Evolutionary conservation across 2,797 vertebrate genomes (phyloP).

Genomic region (Oryzias sinensis): DNA sequence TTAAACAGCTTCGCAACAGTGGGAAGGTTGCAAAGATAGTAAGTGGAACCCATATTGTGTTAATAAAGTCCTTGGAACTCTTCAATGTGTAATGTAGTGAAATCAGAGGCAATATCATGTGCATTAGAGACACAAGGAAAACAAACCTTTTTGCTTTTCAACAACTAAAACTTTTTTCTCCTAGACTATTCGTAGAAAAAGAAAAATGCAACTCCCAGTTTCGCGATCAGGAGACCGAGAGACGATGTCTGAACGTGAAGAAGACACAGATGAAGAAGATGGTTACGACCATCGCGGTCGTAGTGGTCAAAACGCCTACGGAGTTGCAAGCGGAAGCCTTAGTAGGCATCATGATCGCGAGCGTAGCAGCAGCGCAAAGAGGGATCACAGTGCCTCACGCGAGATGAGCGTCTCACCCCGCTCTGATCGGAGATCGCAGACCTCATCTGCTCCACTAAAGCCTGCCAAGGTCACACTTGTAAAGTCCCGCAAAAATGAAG

Average conservation of each 20-base stretch:
- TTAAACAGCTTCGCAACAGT: slow-evolving; percentile 96
- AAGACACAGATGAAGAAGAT: slow-evolving; percentile 93
- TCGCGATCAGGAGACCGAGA: slow-evolving; percentile 87
- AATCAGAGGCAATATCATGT: not conserved
- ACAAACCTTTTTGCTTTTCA: not conserved
- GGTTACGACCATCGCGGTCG: slow-evolving; percentile 78
- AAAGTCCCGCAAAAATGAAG: slow-evolving; percentile 97
- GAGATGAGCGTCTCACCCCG: slow-evolving; percentile 91
- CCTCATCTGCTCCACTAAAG: slow-evolving; percentile 83
- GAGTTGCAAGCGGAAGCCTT: slow-evolving; percentile 75
- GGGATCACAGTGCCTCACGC: slow-evolving; percentile 87
- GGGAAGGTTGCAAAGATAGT: slow-evolving; percentile 99
- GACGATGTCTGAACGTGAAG: slow-evolving; percentile 90
- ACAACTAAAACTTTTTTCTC: slow-evolving; percentile 3
- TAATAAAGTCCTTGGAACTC: not conserved
- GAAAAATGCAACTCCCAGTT: slow-evolving; percentile 91
- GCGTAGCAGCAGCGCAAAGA: slow-evolving; percentile 67
- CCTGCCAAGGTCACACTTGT: slow-evolving; percentile 95
- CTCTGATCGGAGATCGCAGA: slow-evolving; percentile 88
- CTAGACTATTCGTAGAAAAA: slow-evolving; percentile 95
- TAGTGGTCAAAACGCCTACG: slow-evolving; percentile 68
- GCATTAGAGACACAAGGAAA: not conserved
- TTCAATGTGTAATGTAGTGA: not conserved
- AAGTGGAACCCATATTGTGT: slow-evolving; percentile 66
- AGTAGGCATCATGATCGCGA: slow-evolving; percentile 68